Percentiles rank a stretch among this genome's conserved stretches.
Evolutionary conservation across 2,113 vertebrate genomes (phyloP).

Genomic region (Phaethon lepturus): DNA sequence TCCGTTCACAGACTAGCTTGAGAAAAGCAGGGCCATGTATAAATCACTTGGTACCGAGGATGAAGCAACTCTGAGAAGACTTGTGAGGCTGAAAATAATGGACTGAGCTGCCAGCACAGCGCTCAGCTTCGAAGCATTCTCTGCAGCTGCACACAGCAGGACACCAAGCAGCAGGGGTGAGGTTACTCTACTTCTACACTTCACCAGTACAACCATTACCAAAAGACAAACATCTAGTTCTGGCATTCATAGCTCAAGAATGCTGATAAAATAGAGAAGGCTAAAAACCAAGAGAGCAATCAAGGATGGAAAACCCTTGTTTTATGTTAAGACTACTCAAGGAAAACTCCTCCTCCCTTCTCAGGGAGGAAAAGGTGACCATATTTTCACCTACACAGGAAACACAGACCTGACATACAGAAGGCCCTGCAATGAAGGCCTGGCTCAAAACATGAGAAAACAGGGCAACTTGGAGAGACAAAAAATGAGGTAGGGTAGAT

Average conservation of each 20-base stretch:
- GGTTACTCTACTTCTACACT: not conserved
- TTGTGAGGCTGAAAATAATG: not conserved
- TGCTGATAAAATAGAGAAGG: not conserved
- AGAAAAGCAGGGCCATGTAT: not conserved
- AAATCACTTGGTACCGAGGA: not conserved
- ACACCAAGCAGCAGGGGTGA: not conserved
- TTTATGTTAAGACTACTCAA: not conserved
- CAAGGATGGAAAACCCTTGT: not conserved
- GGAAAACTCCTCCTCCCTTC: not conserved
- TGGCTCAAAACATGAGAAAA: not conserved
- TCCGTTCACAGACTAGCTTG: not conserved
- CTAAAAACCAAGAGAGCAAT: not conserved
- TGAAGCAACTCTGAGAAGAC: not conserved
- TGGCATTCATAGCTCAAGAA: not conserved
- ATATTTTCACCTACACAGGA: not conserved
- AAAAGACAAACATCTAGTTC: not conserved
- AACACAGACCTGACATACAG: not conserved
- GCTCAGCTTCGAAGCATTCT: not conserved
- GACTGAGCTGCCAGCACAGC: not conserved
- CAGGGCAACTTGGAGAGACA: not conserved
- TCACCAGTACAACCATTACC: not conserved
- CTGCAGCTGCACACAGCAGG: not conserved
- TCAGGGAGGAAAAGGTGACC: not conserved
- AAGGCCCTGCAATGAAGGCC: not conserved
- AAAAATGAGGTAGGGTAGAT: not conserved